Base-by-base conservation (phyloP, 2,113 vertebrate species). In the Antigone vipio region DNA sequence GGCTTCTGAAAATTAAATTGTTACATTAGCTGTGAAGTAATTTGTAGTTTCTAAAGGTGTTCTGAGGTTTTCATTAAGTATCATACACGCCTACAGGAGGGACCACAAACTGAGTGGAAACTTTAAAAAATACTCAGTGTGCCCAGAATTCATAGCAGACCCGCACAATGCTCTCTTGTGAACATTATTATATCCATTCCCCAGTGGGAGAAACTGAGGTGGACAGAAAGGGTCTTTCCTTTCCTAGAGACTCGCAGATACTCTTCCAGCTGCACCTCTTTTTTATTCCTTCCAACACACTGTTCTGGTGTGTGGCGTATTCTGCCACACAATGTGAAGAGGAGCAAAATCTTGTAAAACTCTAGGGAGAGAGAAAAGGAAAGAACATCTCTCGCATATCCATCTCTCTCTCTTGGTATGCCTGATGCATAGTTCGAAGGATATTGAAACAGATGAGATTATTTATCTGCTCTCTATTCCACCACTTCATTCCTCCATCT, bases 281-380 rank as follows among this genome's bases (percentile, higher is more conserved):
- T n/a, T 85, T 89, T 81, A 71, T 95, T 94, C 55, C 44, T 83
- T 60, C 40, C 79, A 75, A 40, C 13, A 5, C 0, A 2, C 27
- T 88, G 22, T 21, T 45, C 53, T 88, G 71, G 34, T 44, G 34
- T 7, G 2, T n/a, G 80, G 12, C n/a, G 15, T 18, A 3, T 76
- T 94, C 53, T 83, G 82, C 30, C 62, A 63, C 9, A 35, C 67
- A 38, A 18, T 2, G 40, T 89, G 89, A 85, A 96, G 77, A 85
- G 86, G 35, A 95, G 38, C 21, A 92, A 92, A 91, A 93, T 74
- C 73, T 85, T 50, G 5, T 73, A 82, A 89, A 94, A 93, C 84
- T 88, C 52, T 9, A 47, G 78, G 78, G 87, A 93, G 34, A 0
- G 1, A 82, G 45, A 26, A 45, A 55, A 89, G 47, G 64, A 72